Base-by-base conservation (phyloP, 2,797 vertebrate genomes). In the Lemur catta region DNA sequence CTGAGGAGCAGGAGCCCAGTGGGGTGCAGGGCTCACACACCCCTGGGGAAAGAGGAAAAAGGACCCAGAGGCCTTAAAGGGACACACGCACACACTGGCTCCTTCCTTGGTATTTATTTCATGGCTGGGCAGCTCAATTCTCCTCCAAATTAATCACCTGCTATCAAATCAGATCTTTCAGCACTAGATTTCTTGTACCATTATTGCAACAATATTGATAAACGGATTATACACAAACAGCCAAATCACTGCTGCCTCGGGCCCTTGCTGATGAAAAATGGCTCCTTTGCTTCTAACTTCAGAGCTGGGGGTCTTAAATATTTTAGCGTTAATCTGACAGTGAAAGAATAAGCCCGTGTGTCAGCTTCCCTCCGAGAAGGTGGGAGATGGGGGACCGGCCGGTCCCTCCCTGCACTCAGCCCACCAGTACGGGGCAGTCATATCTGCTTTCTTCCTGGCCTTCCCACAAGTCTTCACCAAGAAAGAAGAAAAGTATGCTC, bases 141-240 rank as follows among this genome's bases (percentile, higher is more conserved):
- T 97, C 96, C 95, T 26, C 50, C 82, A 97, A 98, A 98, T 98
- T 97, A 97, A 98, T 98, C 98, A 98, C 96, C 90, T 89, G 95
- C 97, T 97, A 93, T 95, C 98, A 98, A 97, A 97, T 92, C 92
- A 95, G 97, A 98, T 97, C 97, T 94, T 96, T 95, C 94, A 84
- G 91, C 89, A 95, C 92, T 97, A 95, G 95, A 96, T 97, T 98
- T 98, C 96, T 96, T 95, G 97, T 92, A 97, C 74, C 95, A 75
- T 94, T 91, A 82, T 84, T 97, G 81, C 95, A 97, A 79, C 84
- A 74, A 22, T 98, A 98, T 93, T 94, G 98, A 98, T 98, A 88
- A 97, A 97, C 48, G 84, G 94, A 94, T 97, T 97, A 96, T 97
- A 98, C 93, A 96, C 97, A 95, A 93, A 97, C 82, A 79, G 80